phyloP scores from a whole-genome alignment of 2,797 vertebrate genomes.

The Girardinus metallicus region DNA sequence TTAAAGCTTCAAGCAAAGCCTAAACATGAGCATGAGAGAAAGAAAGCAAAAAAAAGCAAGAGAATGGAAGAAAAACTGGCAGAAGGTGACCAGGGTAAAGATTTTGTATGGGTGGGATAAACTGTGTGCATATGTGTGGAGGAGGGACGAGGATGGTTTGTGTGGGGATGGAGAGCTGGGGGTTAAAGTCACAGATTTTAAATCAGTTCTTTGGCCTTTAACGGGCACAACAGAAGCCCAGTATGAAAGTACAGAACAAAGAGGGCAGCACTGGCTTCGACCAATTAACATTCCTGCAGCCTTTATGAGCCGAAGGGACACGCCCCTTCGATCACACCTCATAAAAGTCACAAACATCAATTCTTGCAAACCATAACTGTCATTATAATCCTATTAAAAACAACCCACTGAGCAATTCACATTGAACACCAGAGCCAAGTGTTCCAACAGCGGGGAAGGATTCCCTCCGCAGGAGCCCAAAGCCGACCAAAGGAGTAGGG shows the following conservation, averaged over 20 bases:
- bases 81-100: constrained; percentile 19
- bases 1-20: not conserved
- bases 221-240: constrained; percentile 78
- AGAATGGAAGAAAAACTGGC: constrained; percentile 34
- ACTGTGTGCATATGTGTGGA: constrained; percentile 42
- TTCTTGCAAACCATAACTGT: constrained; percentile 81
- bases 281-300: constrained; percentile 86
- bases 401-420: constrained; percentile 74
- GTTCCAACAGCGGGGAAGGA: constrained; percentile 30
- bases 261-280: constrained; percentile 76
- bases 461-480: constrained; percentile 20
- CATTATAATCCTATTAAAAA: constrained; percentile 85
- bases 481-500: constrained; percentile 25
- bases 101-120: constrained; percentile 30
- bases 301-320: constrained; percentile 73
- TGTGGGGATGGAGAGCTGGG: constrained; percentile 11
- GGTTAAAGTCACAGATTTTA: constrained; percentile 79
- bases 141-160: constrained; percentile 21
- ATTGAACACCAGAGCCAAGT: constrained; percentile 60
- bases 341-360: constrained; percentile 86
- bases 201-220: constrained; percentile 78
- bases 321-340: constrained; percentile 84
- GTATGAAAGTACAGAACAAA: constrained; percentile 77
- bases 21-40: constrained; percentile 8
- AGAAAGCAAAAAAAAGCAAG: constrained; percentile 19